Evolutionary conservation across 2,113 vertebrate species (phyloP), one percentile per base, ranked within the genome.

Genomic region (Pseudopipra pipra): DNA sequence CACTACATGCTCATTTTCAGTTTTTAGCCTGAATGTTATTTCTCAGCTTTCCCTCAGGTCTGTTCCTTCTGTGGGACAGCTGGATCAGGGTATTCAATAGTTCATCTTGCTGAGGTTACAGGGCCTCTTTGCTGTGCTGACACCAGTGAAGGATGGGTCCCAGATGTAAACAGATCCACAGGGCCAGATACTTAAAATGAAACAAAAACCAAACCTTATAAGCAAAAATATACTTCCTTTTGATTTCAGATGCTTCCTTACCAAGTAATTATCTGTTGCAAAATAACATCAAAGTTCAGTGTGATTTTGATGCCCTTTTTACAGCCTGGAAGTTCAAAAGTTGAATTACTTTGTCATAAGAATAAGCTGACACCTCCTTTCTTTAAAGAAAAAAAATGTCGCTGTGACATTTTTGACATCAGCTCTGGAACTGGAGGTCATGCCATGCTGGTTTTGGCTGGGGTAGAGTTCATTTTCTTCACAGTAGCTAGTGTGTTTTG

Each of bases 291-390:
- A n/a, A 18, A 43, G 20, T 80, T 96, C 72, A 66, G 23, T 39
- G 72, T 71, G 58, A 90, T 39, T 90, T 72, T 91, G 61, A 68
- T 94, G 90, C 83, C 73, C 61, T 91, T 75, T 90, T 79, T 71
- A 61, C 47, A 68, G 33, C 27, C 68, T 90, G 54, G 27, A 92
- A 92, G 76, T 81, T 96, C 6, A 20, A 35, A 93, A 90, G 65
- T 63, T 94, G 68, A 94, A 94, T 47, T 39, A 3, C 17, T 94
- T 74, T 84, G 83, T 92, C 92, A 58, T 84, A 80, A 81, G 76
- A 93, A 68, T 68, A 84, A 88, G 73, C 76, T 90, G 90, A 87
- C 0, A 0, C 4, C 1, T 78, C 24, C 76, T 82, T 95, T 95
- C 39, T 90, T 92, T 61, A 33, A 70, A 89, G 44, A 58, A 67